A percentile compares a stretch with the other conserved stretches of the same genome.
Evolutionary conservation across 2,113 vertebrate species (phyloP).

Genomic region (Chaetops frenatus): DNA sequence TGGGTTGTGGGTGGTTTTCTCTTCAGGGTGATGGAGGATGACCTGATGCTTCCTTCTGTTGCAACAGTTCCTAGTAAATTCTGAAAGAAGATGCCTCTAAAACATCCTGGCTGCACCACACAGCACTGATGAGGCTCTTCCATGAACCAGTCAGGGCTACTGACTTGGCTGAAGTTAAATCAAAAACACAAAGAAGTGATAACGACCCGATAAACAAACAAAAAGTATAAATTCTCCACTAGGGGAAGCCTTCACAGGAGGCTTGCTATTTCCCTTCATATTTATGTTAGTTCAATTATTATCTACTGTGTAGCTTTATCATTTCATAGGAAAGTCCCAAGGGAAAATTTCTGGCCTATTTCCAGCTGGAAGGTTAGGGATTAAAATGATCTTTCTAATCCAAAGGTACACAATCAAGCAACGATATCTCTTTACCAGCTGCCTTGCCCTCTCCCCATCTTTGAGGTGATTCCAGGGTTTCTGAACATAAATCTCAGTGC

Average conservation of each 20-base stretch:
- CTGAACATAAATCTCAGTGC: not conserved
- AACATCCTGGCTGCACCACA: not conserved
- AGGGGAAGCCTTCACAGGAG: not conserved
- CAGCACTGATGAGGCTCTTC: not conserved
- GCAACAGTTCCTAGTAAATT: not conserved
- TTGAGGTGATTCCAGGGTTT: not conserved
- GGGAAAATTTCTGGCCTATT: not conserved
- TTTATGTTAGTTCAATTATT: not conserved
- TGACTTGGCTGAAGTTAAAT: not conserved
- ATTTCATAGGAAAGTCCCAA: not conserved
- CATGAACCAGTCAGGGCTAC: not conserved
- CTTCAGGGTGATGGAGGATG: not conserved
- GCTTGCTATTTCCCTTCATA: not conserved
- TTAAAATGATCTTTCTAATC: conserved; percentile 15
- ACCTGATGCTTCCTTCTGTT: not conserved
- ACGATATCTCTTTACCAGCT: not conserved
- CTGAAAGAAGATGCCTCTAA: not conserved
- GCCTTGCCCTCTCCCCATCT: not conserved
- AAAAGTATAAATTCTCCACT: not conserved
- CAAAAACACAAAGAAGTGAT: not conserved
- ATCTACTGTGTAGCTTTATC: not conserved
- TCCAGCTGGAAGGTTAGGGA: not conserved
- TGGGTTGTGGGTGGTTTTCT: not conserved
- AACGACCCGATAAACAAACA: not conserved
- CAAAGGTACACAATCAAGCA: not conserved